A percentile compares a stretch with the other conserved stretches of the same genome.
Conservation (phyloP, 2,888 invertebrate species). For the Flexamia atlantica region DNA sequence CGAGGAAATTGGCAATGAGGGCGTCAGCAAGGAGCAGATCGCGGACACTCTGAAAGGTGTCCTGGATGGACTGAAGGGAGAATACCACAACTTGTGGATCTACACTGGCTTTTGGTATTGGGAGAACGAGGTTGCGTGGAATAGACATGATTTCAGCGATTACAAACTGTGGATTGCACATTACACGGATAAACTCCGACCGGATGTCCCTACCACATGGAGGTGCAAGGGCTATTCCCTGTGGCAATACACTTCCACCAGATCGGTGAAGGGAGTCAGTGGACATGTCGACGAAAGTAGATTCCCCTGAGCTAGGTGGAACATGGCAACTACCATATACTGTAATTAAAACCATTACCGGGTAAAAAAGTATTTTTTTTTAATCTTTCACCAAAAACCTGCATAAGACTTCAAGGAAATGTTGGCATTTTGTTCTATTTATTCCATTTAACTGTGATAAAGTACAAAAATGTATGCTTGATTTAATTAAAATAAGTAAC, state of each 20-base stretch:
- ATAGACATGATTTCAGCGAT: constrained; percentile 28
- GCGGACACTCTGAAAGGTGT: background rate
- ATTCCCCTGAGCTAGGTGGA: background rate
- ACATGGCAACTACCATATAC: too few species aligned
- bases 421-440: too few species aligned
- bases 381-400: too few species aligned
- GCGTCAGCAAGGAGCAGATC: background rate
- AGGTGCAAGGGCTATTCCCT: constrained; percentile 18
- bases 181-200: background rate
- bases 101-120: constrained; percentile 7
- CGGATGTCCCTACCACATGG: constrained; percentile 15
- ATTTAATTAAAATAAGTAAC: too few species aligned
- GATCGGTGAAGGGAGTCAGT: background rate
- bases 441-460: too few species aligned
- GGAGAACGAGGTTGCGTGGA: constrained; percentile 43
- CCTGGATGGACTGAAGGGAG: constrained; percentile 1
- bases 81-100: constrained; percentile 15
- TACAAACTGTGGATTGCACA: constrained; percentile 37
- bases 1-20: background rate
- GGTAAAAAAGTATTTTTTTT: too few species aligned
- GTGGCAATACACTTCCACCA: constrained; percentile 34
- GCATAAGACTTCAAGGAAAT: too few species aligned
- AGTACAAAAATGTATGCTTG: too few species aligned
- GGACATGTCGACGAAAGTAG: constrained; percentile 2
- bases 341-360: too few species aligned